A percentile compares a stretch with the other conserved stretches of the same genome.
These are phyloP conservation scores for Aurelia coerulea DNA, from an alignment of 30 jellyfish, hydroid and myxozoan genomes.

Conservation along the genomic window DNA sequence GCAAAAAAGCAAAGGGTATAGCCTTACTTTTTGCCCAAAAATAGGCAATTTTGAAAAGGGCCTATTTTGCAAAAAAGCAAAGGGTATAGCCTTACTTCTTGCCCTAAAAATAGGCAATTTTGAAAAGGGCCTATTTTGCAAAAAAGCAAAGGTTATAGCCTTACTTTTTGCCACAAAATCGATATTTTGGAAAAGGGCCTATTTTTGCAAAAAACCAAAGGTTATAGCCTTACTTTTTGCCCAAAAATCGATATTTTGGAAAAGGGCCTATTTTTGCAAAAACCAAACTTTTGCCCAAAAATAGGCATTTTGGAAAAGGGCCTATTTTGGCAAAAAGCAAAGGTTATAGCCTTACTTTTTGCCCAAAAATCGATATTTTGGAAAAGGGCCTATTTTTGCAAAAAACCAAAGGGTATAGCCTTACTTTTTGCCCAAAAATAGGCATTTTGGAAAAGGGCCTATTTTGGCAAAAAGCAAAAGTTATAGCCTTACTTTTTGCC, in stretches of 20 bases:
- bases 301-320: not conserved
- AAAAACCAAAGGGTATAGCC: not conserved
- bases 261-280: not conserved
- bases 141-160: too few species aligned
- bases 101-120: too few species aligned
- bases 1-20: not conserved
- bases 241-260: not conserved
- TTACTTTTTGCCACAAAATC: too few species aligned
- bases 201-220: too few species aligned
- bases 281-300: not conserved
- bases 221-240: too few species aligned
- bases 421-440: not conserved
- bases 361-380: not conserved
- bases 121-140: too few species aligned
- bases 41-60: not conserved
- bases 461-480: not conserved
- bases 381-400: not conserved
- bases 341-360: conserved; percentile 1
- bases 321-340: not conserved
- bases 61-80: not conserved
- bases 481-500: not conserved
- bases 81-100: too few species aligned
- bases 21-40: not conserved
- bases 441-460: not conserved
- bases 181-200: too few species aligned